Conservation (phyloP, 1,140 invertebrate genomes). For the Lerema accius region DNA sequence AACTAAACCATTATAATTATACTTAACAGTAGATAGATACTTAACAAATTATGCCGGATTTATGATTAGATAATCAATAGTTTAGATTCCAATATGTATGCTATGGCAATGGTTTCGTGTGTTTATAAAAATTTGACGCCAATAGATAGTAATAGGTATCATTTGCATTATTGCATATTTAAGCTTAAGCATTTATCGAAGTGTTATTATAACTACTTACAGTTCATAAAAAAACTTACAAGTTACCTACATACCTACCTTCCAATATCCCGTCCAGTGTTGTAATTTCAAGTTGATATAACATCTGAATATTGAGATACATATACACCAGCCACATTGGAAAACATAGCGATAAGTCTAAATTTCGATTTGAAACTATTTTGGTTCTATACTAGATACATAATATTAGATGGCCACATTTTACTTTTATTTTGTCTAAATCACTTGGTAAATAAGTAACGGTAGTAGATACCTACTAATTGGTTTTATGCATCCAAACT, state of each 20-base stretch:
- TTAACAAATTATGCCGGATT: constrained; percentile 13
- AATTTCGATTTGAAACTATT: too few relatives aligned
- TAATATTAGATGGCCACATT: too few relatives aligned
- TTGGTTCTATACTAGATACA: too few relatives aligned
- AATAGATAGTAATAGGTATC: constrained; percentile 7
- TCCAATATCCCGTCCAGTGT: constrained; percentile 1
- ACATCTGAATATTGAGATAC: too few relatives aligned
- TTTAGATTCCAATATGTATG: background rate
- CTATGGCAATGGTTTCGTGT: constrained; percentile 2
- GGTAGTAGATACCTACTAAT: too few relatives aligned
- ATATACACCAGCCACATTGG: too few relatives aligned
- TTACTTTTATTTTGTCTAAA: too few relatives aligned
- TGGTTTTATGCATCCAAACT: too few relatives aligned
- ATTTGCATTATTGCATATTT: constrained; percentile 6
- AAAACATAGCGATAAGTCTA: too few relatives aligned
- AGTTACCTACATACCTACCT: constrained; percentile 14
- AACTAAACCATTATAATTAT: background rate
- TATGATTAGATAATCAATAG: constrained; percentile 17
- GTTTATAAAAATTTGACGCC: background rate
- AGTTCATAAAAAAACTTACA: background rate
- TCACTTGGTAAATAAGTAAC: too few relatives aligned
- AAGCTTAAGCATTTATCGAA: constrained; percentile 8
- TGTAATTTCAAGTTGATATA: background rate
- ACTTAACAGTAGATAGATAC: constrained; percentile 14
- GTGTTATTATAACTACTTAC: constrained; percentile 9